A percentile compares a stretch with the other conserved stretches of the same genome.
Conservation (phyloP, 2,888 invertebrate genomes). For the Phalera bucephala region DNA sequence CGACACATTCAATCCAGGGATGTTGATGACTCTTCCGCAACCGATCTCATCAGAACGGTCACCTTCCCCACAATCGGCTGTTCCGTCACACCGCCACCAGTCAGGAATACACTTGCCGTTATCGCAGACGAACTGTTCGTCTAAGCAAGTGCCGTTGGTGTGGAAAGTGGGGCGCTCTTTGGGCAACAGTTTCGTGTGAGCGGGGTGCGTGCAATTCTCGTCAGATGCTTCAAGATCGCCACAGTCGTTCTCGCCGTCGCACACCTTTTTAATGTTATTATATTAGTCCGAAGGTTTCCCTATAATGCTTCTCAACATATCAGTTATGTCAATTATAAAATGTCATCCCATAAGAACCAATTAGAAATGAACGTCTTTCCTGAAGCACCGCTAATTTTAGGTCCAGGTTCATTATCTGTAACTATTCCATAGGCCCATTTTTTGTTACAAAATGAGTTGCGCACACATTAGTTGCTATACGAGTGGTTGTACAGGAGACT, state of each 20-base stretch:
- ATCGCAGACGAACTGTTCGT: conserved; percentile 91
- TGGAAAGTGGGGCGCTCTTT: conserved; percentile 51
- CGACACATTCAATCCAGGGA: conserved; percentile 40
- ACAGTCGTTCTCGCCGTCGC: conserved; percentile 89
- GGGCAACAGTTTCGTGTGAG: conserved; percentile 55
- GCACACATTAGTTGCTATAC: too few relatives aligned
- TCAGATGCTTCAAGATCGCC: conserved; percentile 85
- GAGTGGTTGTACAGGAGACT: too few relatives aligned
- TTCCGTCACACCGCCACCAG: conserved; percentile 92
- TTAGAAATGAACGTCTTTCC: too few relatives aligned
- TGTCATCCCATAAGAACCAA: too few relatives aligned
- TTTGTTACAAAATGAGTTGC: too few relatives aligned
- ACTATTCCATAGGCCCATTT: too few relatives aligned
- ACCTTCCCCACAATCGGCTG: conserved; percentile 89
- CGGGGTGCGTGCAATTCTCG: conserved; percentile 85
- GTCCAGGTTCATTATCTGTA: too few relatives aligned
- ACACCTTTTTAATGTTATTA: conserved; percentile 76
- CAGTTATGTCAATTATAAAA: too few relatives aligned
- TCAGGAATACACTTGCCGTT: conserved; percentile 88
- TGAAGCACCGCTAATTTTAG: too few relatives aligned
- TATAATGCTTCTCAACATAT: too few relatives aligned
- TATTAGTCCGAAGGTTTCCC: too few relatives aligned
- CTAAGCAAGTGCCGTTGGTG: conserved; percentile 80
- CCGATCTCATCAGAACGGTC: conserved; percentile 89
- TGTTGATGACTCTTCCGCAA: conserved; percentile 55